phyloP scores from a whole-genome alignment of 64 coral and sea anemone genomes.

The Dendrophyllia cribrosa region DNA sequence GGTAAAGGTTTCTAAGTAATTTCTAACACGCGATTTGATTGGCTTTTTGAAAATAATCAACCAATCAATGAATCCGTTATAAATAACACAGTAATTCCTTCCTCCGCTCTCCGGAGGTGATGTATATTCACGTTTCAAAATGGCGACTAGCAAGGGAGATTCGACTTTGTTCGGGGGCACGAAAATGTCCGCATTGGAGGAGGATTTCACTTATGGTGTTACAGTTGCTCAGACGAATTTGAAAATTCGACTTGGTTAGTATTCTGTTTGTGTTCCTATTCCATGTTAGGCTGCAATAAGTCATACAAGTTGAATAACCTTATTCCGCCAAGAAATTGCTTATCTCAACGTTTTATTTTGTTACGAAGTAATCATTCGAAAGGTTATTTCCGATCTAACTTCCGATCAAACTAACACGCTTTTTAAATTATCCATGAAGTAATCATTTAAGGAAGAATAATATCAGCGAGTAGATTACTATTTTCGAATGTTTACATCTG shows the following conservation, averaged over 20 bases:
- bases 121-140: conserved; percentile 29
- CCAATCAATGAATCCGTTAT: conserved; percentile 64
- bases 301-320: not conserved
- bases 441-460: not conserved
- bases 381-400: not conserved
- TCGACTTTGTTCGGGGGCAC: conserved; percentile 54
- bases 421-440: not conserved
- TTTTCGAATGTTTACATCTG: not conserved
- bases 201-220: conserved; percentile 97
- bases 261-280: not conserved
- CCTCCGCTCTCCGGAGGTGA: not conserved
- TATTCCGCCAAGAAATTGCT: not conserved
- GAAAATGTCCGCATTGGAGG: conserved; percentile 87
- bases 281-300: not conserved
- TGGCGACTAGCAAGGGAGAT: conserved; percentile 68
- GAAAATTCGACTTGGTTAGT: conserved; percentile 91
- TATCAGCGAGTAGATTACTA: not conserved
- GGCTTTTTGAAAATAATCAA: not conserved
- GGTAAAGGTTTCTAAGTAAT: not conserved
- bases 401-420: not conserved
- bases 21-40: conserved; percentile 59
- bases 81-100: not conserved
- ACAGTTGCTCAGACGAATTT: conserved; percentile 98
- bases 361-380: not conserved
- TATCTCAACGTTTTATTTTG: not conserved